Evolutionary conservation across 2,888 invertebrate genomes (phyloP), one percentile per base, ranked within the genome.

Genomic region (Hirudinaria manillensis): DNA sequence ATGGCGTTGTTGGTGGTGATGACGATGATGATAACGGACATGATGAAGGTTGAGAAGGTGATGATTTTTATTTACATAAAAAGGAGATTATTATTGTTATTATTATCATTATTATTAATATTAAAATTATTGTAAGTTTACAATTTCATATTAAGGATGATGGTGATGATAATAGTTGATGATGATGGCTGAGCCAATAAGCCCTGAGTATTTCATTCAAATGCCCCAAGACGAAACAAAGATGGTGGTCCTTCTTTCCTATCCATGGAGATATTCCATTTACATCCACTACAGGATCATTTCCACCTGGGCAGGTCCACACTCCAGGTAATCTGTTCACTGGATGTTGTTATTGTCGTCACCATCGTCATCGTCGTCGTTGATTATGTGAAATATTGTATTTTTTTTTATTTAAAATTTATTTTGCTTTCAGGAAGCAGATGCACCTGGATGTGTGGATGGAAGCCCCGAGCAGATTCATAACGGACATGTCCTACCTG

Each of bases 221-320:
- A 16, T 16, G 45, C 16, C 13, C 61, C 1, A 24, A 68, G 68
- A 68, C 16, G 82, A 82, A 19, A 82, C 77, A 71, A 82, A 83
- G 78, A 85, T 91, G 70, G 89, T 90, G 82, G 88, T 92, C 32
- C 87, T 87, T 78, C 86, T 92, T 77, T 87, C 89, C 71, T 85
- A 91, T 74, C 90, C 90, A 21, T 92, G 91, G 91, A 90, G 90
- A 82, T 89, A 90, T 76, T 88, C 89, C 80, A 89, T 91, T 78
- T 89, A 88, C 82, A 88, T 92, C 76, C 90, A 91, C 81, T 92
- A 91, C 83, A 85, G 87, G 74, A 86, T 87, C 21, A 86, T 86
- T 6, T 88, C 89, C 32, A 86, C 88, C 65, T 90, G 90, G 89
- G 89, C 90, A 10, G 77, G 83, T 34, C 85, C 81, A 34, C 77